Percentiles rank a stretch among this genome's conserved stretches.
Evolutionary conservation across 2,888 invertebrate genomes (phyloP).

Genomic region (Chydorus sphaericus): DNA sequence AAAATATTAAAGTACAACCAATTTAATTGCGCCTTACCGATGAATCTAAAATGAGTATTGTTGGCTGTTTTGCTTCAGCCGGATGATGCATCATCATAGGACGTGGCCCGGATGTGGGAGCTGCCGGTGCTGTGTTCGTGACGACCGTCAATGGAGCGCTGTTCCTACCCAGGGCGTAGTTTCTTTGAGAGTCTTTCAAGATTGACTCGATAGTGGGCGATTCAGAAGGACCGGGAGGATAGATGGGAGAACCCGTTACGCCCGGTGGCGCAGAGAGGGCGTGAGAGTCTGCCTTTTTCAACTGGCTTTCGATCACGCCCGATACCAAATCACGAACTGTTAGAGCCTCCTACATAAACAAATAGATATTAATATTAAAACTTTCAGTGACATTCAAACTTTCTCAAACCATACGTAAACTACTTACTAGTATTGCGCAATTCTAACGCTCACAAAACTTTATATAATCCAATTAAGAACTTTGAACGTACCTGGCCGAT

Average conservation of each 20-base stretch:
- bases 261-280: slow-evolving; percentile 22
- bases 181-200: slow-evolving; percentile 23
- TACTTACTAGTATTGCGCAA: too few species aligned
- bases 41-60: not conserved
- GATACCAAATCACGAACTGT: slow-evolving; percentile 69
- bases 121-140: slow-evolving; percentile 20
- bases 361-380: slow-evolving; percentile 28
- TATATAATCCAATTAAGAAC: too few species aligned
- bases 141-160: slow-evolving; percentile 29
- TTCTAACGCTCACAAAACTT: too few species aligned
- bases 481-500: slow-evolving; percentile 22
- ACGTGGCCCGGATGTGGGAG: slow-evolving; percentile 18
- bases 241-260: slow-evolving; percentile 21
- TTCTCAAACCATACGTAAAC: too few species aligned
- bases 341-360: slow-evolving; percentile 36
- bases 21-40: not conserved
- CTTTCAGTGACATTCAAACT: slow-evolving; percentile 24
- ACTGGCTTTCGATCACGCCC: slow-evolving; percentile 65
- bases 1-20: not conserved
- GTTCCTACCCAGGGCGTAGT: slow-evolving; percentile 20
- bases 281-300: slow-evolving; percentile 35
- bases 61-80: not conserved
- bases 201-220: slow-evolving; percentile 45
- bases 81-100: not conserved
- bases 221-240: slow-evolving; percentile 24